Conservation (phyloP, 1,140 invertebrate genomes). For the Bombus terrestris region DNA sequence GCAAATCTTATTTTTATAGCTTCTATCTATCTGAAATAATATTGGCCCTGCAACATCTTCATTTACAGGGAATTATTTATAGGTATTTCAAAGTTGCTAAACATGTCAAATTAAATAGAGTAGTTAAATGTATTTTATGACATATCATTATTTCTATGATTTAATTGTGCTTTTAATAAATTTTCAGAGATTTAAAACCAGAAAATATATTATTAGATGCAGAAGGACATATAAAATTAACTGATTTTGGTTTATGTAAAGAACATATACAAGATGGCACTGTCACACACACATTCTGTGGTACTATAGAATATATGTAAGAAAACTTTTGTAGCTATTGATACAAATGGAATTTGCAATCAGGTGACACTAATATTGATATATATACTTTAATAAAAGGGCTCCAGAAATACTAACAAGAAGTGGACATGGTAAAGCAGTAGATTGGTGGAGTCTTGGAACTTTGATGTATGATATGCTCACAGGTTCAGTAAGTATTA, state of each 20-base stretch:
- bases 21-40: constrained; percentile 99
- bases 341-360: not conserved
- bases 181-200: constrained; percentile 96
- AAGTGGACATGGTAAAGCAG: constrained; percentile 98
- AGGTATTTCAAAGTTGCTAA: constrained; percentile 72
- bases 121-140: not conserved
- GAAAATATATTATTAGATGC: constrained; percentile 98
- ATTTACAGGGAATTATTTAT: constrained; percentile 98
- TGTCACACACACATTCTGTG: constrained; percentile 99
- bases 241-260: constrained; percentile 99
- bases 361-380: constrained; percentile 34
- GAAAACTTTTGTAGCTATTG: constrained; percentile 66
- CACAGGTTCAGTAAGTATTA: constrained; percentile 92
- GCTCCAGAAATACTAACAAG: constrained; percentile 98
- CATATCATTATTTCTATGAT: not conserved
- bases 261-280: constrained; percentile 97
- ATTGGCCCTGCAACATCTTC: constrained; percentile 98
- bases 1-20: constrained; percentile 85
- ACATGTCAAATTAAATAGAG: not conserved
- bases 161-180: not conserved
- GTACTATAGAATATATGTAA: constrained; percentile 99
- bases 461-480: constrained; percentile 99
- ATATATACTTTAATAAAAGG: constrained; percentile 83
- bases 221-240: constrained; percentile 98
- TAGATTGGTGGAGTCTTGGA: constrained; percentile 99